Percentiles rank a stretch among this genome's conserved stretches.
These are phyloP conservation scores for Pipra filicauda DNA, from an alignment of 2,113 vertebrate genomes.

Conservation along the genomic window DNA sequence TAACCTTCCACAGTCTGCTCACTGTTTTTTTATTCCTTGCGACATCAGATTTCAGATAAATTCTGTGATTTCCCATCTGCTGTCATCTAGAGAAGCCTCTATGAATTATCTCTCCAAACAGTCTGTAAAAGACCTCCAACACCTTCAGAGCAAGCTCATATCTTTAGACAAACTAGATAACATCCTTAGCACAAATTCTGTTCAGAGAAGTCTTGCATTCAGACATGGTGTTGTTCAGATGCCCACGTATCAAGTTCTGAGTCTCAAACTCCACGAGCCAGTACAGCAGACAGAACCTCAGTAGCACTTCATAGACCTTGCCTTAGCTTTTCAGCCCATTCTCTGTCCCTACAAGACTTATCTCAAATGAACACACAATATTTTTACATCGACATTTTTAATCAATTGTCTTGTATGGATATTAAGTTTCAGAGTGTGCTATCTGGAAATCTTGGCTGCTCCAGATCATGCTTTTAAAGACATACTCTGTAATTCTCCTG, in stretches of 20 bases:
- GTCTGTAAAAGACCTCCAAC: background rate
- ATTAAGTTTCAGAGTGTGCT: background rate
- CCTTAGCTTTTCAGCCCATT: background rate
- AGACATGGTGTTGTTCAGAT: background rate
- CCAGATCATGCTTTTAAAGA: background rate
- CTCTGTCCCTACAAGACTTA: background rate
- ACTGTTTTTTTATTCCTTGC: background rate
- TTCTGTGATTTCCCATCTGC: background rate
- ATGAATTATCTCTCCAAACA: background rate
- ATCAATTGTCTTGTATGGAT: background rate
- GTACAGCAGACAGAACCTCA: background rate
- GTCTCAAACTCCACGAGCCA: background rate
- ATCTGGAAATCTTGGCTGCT: slow-evolving; percentile 17
- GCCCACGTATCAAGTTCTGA: background rate
- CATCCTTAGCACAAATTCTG: background rate
- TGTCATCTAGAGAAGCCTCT: background rate
- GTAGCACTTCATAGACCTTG: background rate
- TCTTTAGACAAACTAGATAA: background rate
- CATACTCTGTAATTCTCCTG: background rate
- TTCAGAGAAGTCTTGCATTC: background rate
- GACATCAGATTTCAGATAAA: background rate
- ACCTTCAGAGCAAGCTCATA: background rate
- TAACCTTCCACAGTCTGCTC: background rate
- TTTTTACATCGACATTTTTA: background rate
- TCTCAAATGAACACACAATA: background rate